Conservation (phyloP, 2,888 invertebrate genomes). For the Brachynemurus nebulosus region DNA sequence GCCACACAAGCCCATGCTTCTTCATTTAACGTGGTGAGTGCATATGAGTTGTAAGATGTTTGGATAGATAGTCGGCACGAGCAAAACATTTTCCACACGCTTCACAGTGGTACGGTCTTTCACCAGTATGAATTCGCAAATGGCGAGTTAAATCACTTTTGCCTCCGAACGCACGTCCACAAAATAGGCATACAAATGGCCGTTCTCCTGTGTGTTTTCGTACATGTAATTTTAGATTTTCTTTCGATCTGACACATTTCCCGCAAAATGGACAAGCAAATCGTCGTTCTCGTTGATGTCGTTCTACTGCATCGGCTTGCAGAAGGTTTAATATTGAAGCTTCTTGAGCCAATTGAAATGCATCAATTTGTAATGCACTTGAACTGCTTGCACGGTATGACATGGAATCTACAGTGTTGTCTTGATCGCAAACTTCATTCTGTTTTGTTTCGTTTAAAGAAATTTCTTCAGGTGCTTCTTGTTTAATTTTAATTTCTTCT, state of each 20-base stretch:
- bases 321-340: conserved; percentile 50
- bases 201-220: conserved; percentile 78
- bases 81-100: conserved; percentile 88
- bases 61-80: conserved; percentile 77
- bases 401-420: conserved; percentile 60
- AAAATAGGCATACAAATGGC: conserved; percentile 82
- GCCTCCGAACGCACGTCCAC: conserved; percentile 77
- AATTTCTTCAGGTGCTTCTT: conserved; percentile 18
- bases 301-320: conserved; percentile 43
- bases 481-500: conserved; percentile 9
- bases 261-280: conserved; percentile 84
- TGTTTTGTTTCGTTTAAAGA: conserved; percentile 23
- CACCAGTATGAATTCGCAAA: conserved; percentile 77
- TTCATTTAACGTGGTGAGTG: conserved; percentile 46
- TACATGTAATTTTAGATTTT: conserved; percentile 76
- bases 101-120: conserved; percentile 81
- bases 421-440: conserved; percentile 39
- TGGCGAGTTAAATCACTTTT: conserved; percentile 79
- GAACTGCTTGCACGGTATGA: conserved; percentile 24
- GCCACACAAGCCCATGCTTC: neutral
- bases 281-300: conserved; percentile 60
- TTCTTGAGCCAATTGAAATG: conserved; percentile 38
- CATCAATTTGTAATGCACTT: conserved; percentile 36
- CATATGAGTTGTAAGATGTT: conserved; percentile 82
- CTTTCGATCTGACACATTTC: conserved; percentile 78